Percentiles rank a stretch among this genome's conserved stretches.
Evolutionary conservation across 2,888 invertebrate genomes (phyloP).

Genomic region (Aplocera efformata): DNA sequence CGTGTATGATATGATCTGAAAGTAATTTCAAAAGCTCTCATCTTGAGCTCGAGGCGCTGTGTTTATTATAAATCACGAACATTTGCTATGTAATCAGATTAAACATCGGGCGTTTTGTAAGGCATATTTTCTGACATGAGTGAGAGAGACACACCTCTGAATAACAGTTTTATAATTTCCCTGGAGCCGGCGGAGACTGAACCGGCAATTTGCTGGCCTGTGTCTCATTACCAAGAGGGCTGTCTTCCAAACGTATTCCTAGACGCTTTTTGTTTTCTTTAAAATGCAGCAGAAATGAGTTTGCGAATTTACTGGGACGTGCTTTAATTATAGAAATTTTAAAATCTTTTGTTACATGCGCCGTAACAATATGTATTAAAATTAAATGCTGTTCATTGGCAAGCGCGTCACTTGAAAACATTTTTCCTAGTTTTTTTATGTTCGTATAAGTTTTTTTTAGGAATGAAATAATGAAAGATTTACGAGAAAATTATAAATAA

Average conservation of each 20-base stretch:
- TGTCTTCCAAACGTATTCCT: constrained; percentile 47
- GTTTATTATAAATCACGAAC: constrained; percentile 24
- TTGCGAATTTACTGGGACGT: not conserved
- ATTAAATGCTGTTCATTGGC: too few relatives aligned
- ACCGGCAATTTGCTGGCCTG: constrained; percentile 48
- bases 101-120: constrained; percentile 24
- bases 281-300: constrained; percentile 5
- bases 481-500: too few relatives aligned
- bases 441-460: too few relatives aligned
- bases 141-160: constrained; percentile 44
- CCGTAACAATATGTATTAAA: too few relatives aligned
- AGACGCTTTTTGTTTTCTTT: constrained; percentile 3
- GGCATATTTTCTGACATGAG: constrained; percentile 35
- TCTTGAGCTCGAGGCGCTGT: constrained; percentile 13
- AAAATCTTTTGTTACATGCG: too few relatives aligned
- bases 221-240: constrained; percentile 51
- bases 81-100: constrained; percentile 25
- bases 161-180: constrained; percentile 63
- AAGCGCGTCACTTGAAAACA: too few relatives aligned
- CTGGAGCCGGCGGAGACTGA: constrained; percentile 45
- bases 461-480: too few relatives aligned
- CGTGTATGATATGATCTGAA: constrained; percentile 21
- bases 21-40: constrained; percentile 24
- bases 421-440: too few relatives aligned
- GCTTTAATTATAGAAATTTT: not conserved